phyloP scores from a whole-genome alignment of 1,140 invertebrate species.

The Scylla paramamosain region DNA sequence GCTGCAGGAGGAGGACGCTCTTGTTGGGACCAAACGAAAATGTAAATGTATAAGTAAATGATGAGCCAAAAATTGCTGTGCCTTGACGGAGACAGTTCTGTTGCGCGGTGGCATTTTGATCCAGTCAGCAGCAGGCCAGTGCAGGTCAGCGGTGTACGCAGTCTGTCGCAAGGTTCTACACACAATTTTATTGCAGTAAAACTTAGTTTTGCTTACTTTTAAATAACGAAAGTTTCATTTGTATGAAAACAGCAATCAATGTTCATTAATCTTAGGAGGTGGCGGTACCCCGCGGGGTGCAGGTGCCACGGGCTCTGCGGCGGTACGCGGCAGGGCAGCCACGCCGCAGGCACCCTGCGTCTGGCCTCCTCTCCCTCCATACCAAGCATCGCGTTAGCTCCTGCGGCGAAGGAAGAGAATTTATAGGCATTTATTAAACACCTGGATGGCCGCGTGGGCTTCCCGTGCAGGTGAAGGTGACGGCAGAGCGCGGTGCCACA shows the following conservation, averaged over 20 bases:
- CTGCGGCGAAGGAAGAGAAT: neutral
- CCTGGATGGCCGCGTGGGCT: neutral
- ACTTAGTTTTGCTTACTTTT: neutral
- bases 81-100: neutral
- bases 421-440: neutral
- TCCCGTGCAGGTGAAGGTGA: conserved; percentile 8
- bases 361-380: neutral
- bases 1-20: neutral
- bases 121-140: neutral
- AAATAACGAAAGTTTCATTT: neutral
- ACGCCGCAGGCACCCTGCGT: neutral
- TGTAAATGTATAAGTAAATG: neutral
- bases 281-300: neutral
- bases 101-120: neutral
- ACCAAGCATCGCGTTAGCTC: neutral
- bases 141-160: neutral
- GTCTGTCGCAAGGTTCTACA: neutral
- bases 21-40: neutral
- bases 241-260: neutral
- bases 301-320: neutral
- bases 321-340: neutral
- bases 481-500: neutral
- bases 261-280: neutral
- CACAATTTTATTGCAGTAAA: neutral
- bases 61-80: neutral